These are phyloP conservation scores for Lasioglossum lativentre DNA, from an alignment of 2,888 invertebrate genomes.

Conservation along the genomic window DNA sequence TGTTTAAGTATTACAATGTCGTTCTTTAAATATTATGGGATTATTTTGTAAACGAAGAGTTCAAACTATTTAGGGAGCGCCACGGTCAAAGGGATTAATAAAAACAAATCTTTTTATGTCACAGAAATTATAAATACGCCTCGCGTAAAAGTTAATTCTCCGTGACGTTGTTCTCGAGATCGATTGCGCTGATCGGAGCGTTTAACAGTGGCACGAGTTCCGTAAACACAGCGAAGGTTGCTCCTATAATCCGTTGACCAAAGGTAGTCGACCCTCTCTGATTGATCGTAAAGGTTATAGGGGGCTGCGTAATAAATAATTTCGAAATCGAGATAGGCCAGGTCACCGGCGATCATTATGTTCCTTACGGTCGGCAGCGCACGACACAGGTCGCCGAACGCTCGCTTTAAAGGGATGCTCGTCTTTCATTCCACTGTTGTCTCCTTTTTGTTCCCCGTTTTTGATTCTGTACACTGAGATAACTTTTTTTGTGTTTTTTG, in stretches of 20 bases:
- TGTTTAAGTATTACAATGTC: no score
- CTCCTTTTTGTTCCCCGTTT: not conserved
- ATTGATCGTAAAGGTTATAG: not conserved
- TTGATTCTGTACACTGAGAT: not conserved
- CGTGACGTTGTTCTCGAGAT: not conserved
- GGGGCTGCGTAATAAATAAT: constrained; percentile 4
- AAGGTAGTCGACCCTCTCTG: not conserved
- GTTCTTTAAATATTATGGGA: no score
- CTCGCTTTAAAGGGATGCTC: not conserved
- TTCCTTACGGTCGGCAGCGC: not conserved
- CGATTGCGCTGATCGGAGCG: not conserved
- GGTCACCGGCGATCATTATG: not conserved
- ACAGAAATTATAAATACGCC: not conserved
- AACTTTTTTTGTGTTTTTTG: no score
- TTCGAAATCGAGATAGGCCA: not conserved
- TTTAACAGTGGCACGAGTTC: not conserved
- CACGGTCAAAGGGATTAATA: no score
- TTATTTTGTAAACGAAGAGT: no score
- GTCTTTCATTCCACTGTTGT: not conserved
- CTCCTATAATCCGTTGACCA: not conserved
- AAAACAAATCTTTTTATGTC: not conserved
- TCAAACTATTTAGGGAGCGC: no score
- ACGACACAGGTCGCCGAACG: not conserved
- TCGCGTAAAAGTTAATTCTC: not conserved
- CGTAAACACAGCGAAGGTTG: not conserved